Evolutionary conservation across 1,140 invertebrate species (phyloP).

Genomic region (Trichogramma pretiosum): DNA sequence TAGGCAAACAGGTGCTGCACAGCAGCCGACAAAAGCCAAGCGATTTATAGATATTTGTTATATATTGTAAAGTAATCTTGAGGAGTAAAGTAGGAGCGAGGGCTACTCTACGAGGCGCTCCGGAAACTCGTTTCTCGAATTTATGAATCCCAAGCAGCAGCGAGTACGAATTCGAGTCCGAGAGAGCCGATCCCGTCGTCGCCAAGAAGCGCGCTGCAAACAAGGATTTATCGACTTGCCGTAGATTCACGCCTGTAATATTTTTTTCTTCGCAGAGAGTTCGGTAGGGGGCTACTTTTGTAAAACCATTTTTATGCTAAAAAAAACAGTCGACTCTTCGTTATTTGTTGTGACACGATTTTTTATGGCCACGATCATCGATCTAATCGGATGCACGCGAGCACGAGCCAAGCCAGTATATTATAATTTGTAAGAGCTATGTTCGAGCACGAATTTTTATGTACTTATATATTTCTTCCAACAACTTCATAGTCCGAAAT

Average conservation of each 20-base stretch:
- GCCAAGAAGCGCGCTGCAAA: no score
- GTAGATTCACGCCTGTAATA: conserved; percentile 13
- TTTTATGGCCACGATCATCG: no score
- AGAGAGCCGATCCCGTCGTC: no score
- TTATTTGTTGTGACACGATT: conserved; percentile 4
- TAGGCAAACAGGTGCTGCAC: no score
- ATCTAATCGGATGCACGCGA: no score
- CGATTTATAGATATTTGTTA: neutral
- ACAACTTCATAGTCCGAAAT: no score
- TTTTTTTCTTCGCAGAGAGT: neutral
- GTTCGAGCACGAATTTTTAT: no score
- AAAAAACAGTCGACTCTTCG: conserved; percentile 4
- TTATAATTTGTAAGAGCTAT: no score
- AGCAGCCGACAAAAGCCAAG: neutral
- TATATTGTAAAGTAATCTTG: neutral
- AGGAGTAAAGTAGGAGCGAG: neutral
- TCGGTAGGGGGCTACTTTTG: neutral
- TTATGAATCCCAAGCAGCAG: conserved; percentile 10
- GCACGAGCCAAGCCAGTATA: no score
- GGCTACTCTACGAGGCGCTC: conserved; percentile 4
- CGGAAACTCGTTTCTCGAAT: conserved; percentile 6
- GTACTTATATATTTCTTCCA: no score
- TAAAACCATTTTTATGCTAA: conserved; percentile 4
- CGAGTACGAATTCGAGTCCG: neutral
- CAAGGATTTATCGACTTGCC: conserved; percentile 13